A percentile compares a stretch with the other conserved stretches of the same genome.
These are phyloP conservation scores for Odocoileus virginianus DNA, from an alignment of 2,113 vertebrate species.

Conservation along the genomic window DNA sequence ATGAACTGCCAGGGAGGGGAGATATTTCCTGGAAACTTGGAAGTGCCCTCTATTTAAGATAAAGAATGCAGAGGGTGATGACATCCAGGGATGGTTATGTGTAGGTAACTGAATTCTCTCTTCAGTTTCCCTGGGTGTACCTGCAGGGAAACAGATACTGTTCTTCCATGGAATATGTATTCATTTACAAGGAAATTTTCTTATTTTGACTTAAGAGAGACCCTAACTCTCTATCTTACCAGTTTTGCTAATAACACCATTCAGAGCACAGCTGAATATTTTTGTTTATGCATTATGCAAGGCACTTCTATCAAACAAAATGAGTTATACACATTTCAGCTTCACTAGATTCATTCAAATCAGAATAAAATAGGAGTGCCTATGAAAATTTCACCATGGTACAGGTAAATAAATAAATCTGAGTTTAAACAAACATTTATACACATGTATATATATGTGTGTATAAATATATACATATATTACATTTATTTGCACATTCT, in stretches of 20 bases:
- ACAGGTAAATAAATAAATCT: background rate
- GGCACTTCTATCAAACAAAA: background rate
- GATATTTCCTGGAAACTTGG: background rate
- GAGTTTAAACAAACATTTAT: background rate
- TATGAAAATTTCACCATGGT: background rate
- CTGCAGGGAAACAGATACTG: background rate
- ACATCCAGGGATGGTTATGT: background rate
- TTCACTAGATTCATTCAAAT: background rate
- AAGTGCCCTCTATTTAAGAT: background rate
- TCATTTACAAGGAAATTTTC: background rate
- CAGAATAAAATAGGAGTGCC: background rate
- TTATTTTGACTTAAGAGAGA: background rate
- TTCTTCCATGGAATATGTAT: background rate
- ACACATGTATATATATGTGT: background rate
- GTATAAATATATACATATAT: background rate
- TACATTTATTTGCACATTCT: slow-evolving; percentile 27
- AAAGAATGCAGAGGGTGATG: background rate
- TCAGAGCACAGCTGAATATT: background rate
- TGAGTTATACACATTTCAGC: background rate
- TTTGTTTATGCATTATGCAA: slow-evolving; percentile 12
- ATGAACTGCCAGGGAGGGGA: background rate
- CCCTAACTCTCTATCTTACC: background rate
- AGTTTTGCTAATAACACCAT: background rate
- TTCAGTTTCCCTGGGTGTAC: background rate
- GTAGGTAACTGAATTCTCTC: background rate